Evolutionary conservation across 2,113 vertebrate genomes (phyloP).

Genomic region (Lathamus discolor): DNA sequence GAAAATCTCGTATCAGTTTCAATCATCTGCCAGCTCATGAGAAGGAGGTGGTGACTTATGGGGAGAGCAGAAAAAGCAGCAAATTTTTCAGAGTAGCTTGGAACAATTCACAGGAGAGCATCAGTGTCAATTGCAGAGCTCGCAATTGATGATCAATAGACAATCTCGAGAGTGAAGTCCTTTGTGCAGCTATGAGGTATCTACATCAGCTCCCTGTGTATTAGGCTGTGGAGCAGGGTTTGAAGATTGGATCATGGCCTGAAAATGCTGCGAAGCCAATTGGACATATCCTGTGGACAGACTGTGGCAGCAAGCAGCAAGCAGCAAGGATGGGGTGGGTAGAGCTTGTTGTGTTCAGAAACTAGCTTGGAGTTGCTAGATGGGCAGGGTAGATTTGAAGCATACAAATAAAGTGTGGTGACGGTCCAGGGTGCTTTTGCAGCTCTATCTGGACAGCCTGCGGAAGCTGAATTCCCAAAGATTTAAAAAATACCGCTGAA

Average conservation of each 20-base stretch:
- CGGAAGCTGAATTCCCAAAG: neutral
- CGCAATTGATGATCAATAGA: neutral
- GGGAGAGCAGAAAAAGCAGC: neutral
- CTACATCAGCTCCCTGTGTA: neutral
- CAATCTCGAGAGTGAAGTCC: neutral
- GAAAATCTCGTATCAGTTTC: slow-evolving; percentile 38
- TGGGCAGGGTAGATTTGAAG: neutral
- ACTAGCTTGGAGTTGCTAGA: neutral
- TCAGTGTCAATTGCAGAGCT: neutral
- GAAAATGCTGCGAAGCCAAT: neutral
- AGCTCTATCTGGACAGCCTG: neutral
- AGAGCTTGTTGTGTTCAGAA: neutral
- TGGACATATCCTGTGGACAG: neutral
- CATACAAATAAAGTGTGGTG: neutral
- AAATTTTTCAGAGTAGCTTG: neutral
- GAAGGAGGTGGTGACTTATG: neutral
- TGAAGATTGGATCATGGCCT: neutral
- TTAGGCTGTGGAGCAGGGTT: neutral
- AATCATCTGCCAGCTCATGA: neutral
- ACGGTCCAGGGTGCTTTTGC: neutral
- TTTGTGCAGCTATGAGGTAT: neutral
- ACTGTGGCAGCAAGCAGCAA: neutral
- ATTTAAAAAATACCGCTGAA: neutral
- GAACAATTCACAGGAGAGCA: neutral
- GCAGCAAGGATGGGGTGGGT: neutral